These are phyloP conservation scores for Noturus placidus DNA, from an alignment of 2,113 vertebrate genomes.

Conservation along the genomic window DNA sequence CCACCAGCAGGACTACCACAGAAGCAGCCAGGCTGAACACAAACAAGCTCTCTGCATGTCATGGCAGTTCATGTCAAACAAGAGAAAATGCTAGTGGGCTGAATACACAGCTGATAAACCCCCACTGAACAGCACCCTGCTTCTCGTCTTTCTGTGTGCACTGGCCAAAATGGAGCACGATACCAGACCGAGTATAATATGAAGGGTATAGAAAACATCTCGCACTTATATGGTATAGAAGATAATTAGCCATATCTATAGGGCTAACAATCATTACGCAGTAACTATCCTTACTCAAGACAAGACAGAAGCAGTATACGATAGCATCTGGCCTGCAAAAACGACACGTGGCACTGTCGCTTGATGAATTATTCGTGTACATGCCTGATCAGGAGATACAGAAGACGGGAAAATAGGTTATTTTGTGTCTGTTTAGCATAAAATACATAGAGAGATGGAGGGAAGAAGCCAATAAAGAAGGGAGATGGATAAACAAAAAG, in stretches of 20 bases:
- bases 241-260: too few relatives aligned
- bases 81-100: neutral
- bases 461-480: neutral
- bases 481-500: neutral
- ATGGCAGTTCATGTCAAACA: constrained; percentile 28
- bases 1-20: constrained; percentile 56
- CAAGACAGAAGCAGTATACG: neutral
- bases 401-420: neutral
- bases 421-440: neutral
- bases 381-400: neutral
- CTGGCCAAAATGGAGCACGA: neutral
- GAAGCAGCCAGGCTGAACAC: constrained; percentile 35
- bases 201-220: neutral
- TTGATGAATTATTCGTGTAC: neutral
- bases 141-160: neutral
- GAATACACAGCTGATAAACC: constrained; percentile 40
- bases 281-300: neutral
- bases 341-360: neutral
- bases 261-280: too few relatives aligned
- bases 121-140: constrained; percentile 34
- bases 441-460: neutral
- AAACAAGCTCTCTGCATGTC: constrained; percentile 32
- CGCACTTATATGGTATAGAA: too few relatives aligned
- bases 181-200: neutral
- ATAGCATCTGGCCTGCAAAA: neutral